Percentiles rank a stretch among this genome's conserved stretches.
These are phyloP conservation scores for Trichomycterus rosablanca DNA, from an alignment of 2,113 vertebrate species.

Conservation along the genomic window DNA sequence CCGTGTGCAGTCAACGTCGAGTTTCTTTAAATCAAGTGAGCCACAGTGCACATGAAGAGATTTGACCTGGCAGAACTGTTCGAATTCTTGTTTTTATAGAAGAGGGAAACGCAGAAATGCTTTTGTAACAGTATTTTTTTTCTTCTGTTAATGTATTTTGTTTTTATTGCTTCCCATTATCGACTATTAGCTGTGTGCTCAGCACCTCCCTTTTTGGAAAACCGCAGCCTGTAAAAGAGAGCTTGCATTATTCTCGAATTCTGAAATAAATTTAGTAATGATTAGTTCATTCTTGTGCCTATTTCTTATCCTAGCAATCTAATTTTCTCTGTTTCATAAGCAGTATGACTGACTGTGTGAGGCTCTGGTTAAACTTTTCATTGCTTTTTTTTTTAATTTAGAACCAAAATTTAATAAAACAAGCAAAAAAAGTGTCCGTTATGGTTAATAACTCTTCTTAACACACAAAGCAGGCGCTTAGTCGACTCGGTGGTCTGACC, in stretches of 20 bases:
- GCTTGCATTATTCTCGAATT: conserved; percentile 41
- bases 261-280: conserved; percentile 38
- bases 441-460: no score
- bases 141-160: conserved; percentile 10
- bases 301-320: neutral
- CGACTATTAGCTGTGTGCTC: conserved; percentile 44
- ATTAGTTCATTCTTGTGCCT: conserved; percentile 19
- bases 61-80: conserved; percentile 26
- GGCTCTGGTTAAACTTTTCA: no score
- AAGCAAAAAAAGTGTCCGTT: no score
- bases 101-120: conserved; percentile 20
- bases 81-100: conserved; percentile 47
- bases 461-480: no score
- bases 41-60: conserved; percentile 11
- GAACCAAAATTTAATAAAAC: no score
- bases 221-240: conserved; percentile 35
- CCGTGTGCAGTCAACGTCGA: conserved; percentile 15
- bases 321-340: no score
- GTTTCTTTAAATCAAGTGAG: conserved; percentile 30
- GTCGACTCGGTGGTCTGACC: no score
- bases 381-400: no score
- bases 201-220: conserved; percentile 43
- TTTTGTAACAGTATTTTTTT: conserved; percentile 51
- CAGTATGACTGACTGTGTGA: no score
- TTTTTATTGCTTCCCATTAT: conserved; percentile 41